A percentile compares a stretch with the other conserved stretches of the same genome.
Conservation (phyloP, 2,888 invertebrate genomes). For the Digitonthophagus gazella region DNA sequence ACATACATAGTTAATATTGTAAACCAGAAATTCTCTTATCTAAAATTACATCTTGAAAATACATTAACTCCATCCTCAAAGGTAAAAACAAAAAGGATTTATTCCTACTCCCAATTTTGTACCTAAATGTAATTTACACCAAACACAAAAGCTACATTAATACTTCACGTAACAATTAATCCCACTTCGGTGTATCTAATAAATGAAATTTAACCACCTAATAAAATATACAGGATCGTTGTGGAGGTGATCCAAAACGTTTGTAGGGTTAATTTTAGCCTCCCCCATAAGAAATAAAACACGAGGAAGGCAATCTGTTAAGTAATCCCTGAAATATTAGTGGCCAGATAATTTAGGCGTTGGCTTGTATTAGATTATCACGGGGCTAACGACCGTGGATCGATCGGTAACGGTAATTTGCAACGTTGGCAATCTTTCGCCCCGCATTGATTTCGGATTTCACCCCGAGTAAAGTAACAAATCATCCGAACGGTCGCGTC, state of each 20-base stretch:
- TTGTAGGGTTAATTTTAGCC: neutral
- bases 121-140: no score
- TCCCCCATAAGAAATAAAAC: neutral
- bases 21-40: no score
- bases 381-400: neutral
- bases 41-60: no score
- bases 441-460: neutral
- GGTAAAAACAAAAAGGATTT: no score
- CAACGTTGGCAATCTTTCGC: neutral
- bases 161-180: no score
- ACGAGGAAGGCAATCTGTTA: neutral
- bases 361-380: neutral
- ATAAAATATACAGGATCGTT: neutral
- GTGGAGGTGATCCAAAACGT: no score
- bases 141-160: no score
- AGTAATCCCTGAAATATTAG: neutral
- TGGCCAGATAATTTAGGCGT: neutral
- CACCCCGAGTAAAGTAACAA: neutral
- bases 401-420: neutral
- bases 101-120: no score
- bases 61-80: no score
- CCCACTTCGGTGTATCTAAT: neutral
- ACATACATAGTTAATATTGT: no score
- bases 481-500: neutral
- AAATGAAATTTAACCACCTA: neutral